These are phyloP conservation scores for Schizothorax lantsangensis DNA, from an alignment of 2,797 vertebrate genomes.

Conservation along the genomic window DNA sequence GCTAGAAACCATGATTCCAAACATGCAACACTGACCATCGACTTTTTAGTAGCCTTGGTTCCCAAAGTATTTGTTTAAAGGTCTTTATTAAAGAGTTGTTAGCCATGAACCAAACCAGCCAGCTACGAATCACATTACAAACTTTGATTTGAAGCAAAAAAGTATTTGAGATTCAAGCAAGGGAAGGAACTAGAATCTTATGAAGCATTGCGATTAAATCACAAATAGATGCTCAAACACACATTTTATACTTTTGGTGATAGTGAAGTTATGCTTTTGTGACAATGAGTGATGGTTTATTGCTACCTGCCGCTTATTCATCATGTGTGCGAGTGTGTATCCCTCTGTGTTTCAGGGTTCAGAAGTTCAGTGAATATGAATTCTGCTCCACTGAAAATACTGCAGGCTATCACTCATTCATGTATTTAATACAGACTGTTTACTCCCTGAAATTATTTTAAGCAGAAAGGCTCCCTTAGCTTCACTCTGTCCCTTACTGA, in stretches of 20 bases:
- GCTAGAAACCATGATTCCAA: not conserved
- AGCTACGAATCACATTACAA: not conserved
- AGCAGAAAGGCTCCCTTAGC: not conserved
- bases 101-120: not conserved
- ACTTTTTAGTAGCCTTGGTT: not conserved
- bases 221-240: not conserved
- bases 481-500: not conserved
- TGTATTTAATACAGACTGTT: conserved; percentile 20
- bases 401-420: conserved; percentile 30
- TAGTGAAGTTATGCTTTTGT: not conserved
- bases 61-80: not conserved
- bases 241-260: not conserved
- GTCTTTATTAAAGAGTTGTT: not conserved
- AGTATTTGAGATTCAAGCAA: not conserved
- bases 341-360: conserved; percentile 20
- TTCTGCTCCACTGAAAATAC: conserved; percentile 24
- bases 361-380: conserved; percentile 37
- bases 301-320: not conserved
- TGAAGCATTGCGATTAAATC: not conserved
- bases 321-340: conserved; percentile 1
- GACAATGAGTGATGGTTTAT: not conserved
- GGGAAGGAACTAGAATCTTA: not conserved
- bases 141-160: not conserved
- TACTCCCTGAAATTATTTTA: conserved; percentile 8
- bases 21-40: not conserved